Base-by-base conservation (phyloP, 2,888 invertebrate species). In the Zaprionus obscuricornis region DNA sequence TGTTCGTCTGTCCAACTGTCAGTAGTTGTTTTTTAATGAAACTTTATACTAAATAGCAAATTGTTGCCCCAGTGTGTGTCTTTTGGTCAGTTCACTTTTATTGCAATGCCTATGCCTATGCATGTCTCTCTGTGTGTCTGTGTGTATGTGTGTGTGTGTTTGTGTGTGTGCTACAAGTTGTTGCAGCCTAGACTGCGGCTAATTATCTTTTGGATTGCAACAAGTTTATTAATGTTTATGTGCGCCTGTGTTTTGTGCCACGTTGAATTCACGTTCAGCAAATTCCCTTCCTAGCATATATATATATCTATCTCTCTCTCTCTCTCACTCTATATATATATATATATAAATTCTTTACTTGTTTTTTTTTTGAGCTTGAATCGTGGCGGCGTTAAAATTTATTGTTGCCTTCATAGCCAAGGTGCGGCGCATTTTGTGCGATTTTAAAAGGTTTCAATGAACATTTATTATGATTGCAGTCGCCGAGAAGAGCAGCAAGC, bases 381-480 rank as follows among this genome's bases (percentile, higher is more conserved):
- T 68, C 66, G 78, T 76, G 62, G 70, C 62, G 56, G 60, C 54
- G 77, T 60, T 74, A 59, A 85, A 85, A 81, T 83, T 81, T 81
- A 85, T 85, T 79, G 72, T 83, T 83, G 84, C 83, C 74, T 81
- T 70, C 66, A 85, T 85, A 77, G 85, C n/a, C n/a, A n/a, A 85
- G 85, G 79, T 73, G 85, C 75, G 85, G 70, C 75, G 74, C 79
- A 83, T 79, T 76, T 76, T 76, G 81, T 62, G 86, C 81, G 81
- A 79, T 82, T 85, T 82, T 86, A 82, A 82, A 85, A 85, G 86
- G 81, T 85, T 82, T 79, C 84, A 82, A 82, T 79, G 86, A 81
- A 82, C 86, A 82, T 82, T 82, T 82, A 82, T 82, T 82, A 82
- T 83, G 86, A 84, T 85, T 85, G 84, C 75, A 66, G 74, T 55